These are phyloP conservation scores for Agrotis clavis DNA, from an alignment of 2,888 invertebrate genomes.

Conservation along the genomic window DNA sequence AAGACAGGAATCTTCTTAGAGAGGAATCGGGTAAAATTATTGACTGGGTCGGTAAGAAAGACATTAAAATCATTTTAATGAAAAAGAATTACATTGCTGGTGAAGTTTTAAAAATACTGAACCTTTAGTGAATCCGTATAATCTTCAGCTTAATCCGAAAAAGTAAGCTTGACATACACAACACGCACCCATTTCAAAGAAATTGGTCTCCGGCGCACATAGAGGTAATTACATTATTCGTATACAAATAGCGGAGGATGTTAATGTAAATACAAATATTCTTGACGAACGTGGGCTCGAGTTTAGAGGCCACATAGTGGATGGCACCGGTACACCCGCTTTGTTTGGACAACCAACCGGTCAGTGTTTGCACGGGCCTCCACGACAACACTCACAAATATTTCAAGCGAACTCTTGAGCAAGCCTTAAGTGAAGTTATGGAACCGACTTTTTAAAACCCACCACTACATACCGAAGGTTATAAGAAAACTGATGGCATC, in stretches of 20 bases:
- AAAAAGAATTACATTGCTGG: background rate
- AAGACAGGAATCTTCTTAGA: background rate
- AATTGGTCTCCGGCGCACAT: conserved; percentile 60
- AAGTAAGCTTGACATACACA: conserved; percentile 16
- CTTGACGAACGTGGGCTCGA: conserved; percentile 79
- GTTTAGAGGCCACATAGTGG: conserved; percentile 75
- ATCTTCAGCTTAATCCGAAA: conserved; percentile 9
- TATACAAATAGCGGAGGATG: conserved; percentile 82
- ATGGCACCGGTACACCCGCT: conserved; percentile 75
- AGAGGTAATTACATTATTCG: conserved; percentile 83
- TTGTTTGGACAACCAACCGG: conserved; percentile 88
- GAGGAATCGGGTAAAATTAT: too few species aligned
- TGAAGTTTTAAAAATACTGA: background rate
- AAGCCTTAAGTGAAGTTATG: conserved; percentile 67
- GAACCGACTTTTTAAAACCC: conserved; percentile 66
- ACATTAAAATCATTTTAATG: too few species aligned
- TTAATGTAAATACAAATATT: conserved; percentile 83
- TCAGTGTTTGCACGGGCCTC: conserved; percentile 87
- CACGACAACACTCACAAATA: conserved; percentile 87
- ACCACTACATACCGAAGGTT: conserved; percentile 34
- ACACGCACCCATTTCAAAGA: conserved; percentile 57
- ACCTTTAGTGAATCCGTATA: background rate
- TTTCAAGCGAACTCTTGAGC: conserved; percentile 82
- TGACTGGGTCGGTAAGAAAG: too few species aligned
- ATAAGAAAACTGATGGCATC: conserved; percentile 4